A percentile compares a stretch with the other conserved stretches of the same genome.
Evolutionary conservation across 2,888 invertebrate species (phyloP).

Genomic region (Aquatica leii): DNA sequence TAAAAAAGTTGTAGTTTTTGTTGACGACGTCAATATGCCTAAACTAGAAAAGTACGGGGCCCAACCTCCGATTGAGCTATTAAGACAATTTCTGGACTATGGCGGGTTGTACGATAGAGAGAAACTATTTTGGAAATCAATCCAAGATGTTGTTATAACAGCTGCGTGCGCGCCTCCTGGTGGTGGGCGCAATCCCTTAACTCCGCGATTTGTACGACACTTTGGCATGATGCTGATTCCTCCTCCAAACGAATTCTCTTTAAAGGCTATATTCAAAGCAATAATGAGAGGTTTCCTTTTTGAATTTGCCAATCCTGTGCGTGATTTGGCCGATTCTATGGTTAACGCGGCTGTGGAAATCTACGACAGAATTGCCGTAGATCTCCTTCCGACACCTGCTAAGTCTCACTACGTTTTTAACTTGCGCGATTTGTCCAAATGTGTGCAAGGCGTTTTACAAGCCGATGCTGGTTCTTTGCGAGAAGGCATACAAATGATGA

Average conservation of each 20-base stretch:
- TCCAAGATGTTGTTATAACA: conserved; percentile 82
- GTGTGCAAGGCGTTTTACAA: conserved; percentile 88
- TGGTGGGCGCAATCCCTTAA: conserved; percentile 86
- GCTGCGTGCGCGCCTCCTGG: conserved; percentile 92
- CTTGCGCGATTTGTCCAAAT: conserved; percentile 88
- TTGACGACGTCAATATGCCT: conserved; percentile 95
- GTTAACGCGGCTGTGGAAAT: conserved; percentile 86
- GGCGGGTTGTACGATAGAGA: conserved; percentile 87
- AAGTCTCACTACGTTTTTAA: conserved; percentile 95
- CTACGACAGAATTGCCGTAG: conserved; percentile 79
- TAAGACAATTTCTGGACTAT: conserved; percentile 80
- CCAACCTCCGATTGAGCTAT: conserved; percentile 89
- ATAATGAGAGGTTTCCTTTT: conserved; percentile 79
- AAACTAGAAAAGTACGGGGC: conserved; percentile 86
- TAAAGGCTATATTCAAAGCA: conserved; percentile 80
- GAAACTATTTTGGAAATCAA: conserved; percentile 87
- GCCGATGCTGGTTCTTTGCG: conserved; percentile 75
- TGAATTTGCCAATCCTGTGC: conserved; percentile 77
- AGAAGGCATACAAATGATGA: conserved; percentile 71
- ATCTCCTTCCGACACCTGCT: conserved; percentile 88
- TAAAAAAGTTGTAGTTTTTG: conserved; percentile 83
- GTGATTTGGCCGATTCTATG: conserved; percentile 72
- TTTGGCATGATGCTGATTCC: conserved; percentile 88
- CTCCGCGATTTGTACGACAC: conserved; percentile 85
- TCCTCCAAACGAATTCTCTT: conserved; percentile 77